Percentiles rank a stretch among this genome's conserved stretches.
These are phyloP conservation scores for Pholis gunnellus DNA, from an alignment of 2,113 vertebrate genomes.

Conservation along the genomic window DNA sequence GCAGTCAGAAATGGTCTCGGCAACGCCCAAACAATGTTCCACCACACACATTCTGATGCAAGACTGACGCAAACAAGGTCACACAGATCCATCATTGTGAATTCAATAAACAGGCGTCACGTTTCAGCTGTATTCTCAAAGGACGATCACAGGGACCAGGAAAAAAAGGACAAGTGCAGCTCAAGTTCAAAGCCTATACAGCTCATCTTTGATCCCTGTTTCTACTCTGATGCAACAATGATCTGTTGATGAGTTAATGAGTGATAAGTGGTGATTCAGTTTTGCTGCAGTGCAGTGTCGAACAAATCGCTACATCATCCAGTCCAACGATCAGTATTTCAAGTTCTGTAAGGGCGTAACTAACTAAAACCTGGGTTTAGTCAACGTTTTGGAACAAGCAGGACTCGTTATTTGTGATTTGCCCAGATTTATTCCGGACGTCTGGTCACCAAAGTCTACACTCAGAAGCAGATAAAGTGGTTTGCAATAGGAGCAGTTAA, in stretches of 20 bases:
- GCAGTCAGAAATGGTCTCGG: too few relatives aligned
- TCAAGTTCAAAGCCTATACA: neutral
- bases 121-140: neutral
- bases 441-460: neutral
- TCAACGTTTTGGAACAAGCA: neutral
- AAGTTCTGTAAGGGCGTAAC: neutral
- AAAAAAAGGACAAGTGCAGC: neutral
- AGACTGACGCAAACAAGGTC: too few relatives aligned
- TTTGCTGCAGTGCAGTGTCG: too few relatives aligned
- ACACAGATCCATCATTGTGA: neutral
- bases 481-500: neutral
- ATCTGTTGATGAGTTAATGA: neutral
- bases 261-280: too few relatives aligned
- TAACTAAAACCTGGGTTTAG: neutral
- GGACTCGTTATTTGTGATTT: neutral
- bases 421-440: neutral
- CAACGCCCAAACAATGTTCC: too few relatives aligned
- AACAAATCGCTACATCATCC: neutral
- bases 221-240: neutral
- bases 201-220: neutral
- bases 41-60: too few relatives aligned
- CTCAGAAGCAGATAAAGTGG: too few relatives aligned
- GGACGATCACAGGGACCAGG: neutral
- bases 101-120: neutral
- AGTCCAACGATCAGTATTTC: neutral